phyloP scores from a whole-genome alignment of 1,140 invertebrate species.

The Microplitis demolitor region DNA sequence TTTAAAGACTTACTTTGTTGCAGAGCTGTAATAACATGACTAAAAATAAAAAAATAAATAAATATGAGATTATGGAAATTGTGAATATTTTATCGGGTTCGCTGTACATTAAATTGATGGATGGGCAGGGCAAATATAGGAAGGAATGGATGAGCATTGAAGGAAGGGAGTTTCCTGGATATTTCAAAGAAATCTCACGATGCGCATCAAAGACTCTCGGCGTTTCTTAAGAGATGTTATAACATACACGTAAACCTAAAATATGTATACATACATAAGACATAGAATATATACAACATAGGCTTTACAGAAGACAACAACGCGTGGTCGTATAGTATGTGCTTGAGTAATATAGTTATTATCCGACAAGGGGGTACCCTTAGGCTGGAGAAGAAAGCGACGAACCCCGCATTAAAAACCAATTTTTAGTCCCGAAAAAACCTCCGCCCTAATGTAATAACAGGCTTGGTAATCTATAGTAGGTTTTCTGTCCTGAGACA shows the following conservation, averaged over 20 bases:
- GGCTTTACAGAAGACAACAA: conserved; percentile 16
- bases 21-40: no score
- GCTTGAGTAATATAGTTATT: conserved; percentile 34
- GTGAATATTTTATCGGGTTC: not conserved
- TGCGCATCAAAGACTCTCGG: not conserved
- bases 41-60: no score
- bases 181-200: not conserved
- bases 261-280: no score
- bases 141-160: not conserved
- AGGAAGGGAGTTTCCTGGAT: not conserved
- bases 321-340: conserved; percentile 26
- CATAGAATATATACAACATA: not conserved
- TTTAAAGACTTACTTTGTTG: no score
- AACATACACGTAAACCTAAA: not conserved
- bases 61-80: not conserved
- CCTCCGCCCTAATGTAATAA: conserved; percentile 56
- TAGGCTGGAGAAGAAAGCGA: conserved; percentile 49
- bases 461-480: conserved; percentile 60
- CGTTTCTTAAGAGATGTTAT: not conserved
- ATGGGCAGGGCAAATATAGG: conserved; percentile 1
- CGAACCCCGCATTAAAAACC: conserved; percentile 61
- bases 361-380: conserved; percentile 40
- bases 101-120: not conserved
- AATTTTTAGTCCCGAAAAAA: conserved; percentile 61
- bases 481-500: conserved; percentile 54